These are phyloP conservation scores for Benthosema pterotum DNA, from an alignment of 2,797 vertebrate species.

Conservation along the genomic window DNA sequence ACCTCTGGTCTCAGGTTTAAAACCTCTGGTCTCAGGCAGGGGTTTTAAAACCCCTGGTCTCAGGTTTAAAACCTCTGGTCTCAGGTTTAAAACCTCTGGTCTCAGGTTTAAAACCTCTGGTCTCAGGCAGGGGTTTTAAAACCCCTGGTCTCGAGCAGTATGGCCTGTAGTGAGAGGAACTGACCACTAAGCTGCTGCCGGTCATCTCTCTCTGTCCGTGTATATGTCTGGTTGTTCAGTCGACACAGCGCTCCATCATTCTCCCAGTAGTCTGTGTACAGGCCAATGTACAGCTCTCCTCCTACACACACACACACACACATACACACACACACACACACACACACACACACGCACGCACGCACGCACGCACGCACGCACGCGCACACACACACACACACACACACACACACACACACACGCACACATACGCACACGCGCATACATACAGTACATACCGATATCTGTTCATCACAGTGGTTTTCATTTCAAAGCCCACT, in stretches of 20 bases:
- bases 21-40: no score
- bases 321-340: conserved; percentile 5
- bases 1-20: no score
- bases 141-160: no score
- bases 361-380: neutral
- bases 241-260: conserved; percentile 92
- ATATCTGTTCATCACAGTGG: no score
- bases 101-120: no score
- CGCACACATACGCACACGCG: no score
- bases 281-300: conserved; percentile 88
- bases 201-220: conserved; percentile 90
- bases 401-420: neutral
- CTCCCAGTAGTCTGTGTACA: conserved; percentile 97
- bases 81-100: no score
- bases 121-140: no score
- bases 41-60: no score
- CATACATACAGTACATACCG: no score
- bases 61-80: no score
- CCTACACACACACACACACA: conserved; percentile 68
- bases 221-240: conserved; percentile 82
- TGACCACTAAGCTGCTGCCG: conserved; percentile 90
- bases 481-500: no score
- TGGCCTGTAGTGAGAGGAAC: conserved; percentile 17
- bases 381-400: neutral
- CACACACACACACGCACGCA: conserved; percentile 18